Evolutionary conservation across 2,888 invertebrate species (phyloP).

Genomic region (Busseola fusca): DNA sequence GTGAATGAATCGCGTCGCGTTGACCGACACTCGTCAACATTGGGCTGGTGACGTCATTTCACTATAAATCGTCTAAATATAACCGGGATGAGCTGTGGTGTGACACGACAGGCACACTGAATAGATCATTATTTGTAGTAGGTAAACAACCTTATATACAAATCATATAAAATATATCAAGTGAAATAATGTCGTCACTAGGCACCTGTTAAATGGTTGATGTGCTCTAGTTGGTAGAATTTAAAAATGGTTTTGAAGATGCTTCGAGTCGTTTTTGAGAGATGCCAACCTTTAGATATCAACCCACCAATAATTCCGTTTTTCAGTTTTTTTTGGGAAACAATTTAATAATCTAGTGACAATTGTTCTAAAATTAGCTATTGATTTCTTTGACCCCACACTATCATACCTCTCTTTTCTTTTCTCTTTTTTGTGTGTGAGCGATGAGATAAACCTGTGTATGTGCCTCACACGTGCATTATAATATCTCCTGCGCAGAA

Average conservation of each 20-base stretch:
- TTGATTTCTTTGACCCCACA: neutral
- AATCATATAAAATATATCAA: neutral
- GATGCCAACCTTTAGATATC: neutral
- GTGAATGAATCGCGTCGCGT: slow-evolving; percentile 28
- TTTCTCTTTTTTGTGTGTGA: neutral
- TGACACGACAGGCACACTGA: slow-evolving; percentile 19
- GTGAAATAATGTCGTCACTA: neutral
- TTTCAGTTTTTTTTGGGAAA: neutral
- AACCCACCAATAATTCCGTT: too few species aligned
- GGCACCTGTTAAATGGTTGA: neutral
- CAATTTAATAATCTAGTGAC: neutral
- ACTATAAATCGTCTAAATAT: slow-evolving; percentile 58
- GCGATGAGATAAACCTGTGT: neutral
- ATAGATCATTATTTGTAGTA: slow-evolving; percentile 21
- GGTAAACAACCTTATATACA: slow-evolving; percentile 19
- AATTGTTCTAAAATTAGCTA: neutral
- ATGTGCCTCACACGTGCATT: neutral
- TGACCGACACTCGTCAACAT: slow-evolving; percentile 33
- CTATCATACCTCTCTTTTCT: neutral
- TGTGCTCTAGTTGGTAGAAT: neutral
- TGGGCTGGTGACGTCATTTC: slow-evolving; percentile 51
- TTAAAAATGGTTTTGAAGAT: too few species aligned
- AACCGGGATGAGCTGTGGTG: slow-evolving; percentile 49
- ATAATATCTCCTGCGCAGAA: neutral
- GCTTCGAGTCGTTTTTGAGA: neutral